phyloP scores from a whole-genome alignment of 2,797 vertebrate species.

The Sebastes hubbsi region DNA sequence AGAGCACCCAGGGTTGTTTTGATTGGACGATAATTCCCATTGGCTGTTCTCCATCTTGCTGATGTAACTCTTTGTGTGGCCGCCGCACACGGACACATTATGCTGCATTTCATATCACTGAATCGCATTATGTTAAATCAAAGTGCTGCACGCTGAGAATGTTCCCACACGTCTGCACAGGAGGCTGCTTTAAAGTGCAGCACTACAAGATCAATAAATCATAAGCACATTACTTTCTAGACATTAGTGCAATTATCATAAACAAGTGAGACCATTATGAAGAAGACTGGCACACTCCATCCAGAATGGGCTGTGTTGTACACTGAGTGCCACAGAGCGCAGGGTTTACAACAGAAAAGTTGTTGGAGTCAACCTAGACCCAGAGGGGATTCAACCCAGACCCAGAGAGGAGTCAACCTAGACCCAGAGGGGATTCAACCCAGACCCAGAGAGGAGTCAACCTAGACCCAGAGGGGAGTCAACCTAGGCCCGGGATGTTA shows the following conservation, averaged over 20 bases:
- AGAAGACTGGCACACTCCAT: neutral
- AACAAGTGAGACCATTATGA: conserved; percentile 10
- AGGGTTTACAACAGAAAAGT: neutral
- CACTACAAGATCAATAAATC: conserved; percentile 13
- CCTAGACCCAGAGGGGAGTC: too few species aligned
- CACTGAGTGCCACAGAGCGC: neutral
- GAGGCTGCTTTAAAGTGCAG: neutral
- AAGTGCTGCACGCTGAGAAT: neutral
- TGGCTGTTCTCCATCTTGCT: neutral
- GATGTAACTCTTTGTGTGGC: conserved; percentile 14
- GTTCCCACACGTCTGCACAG: neutral
- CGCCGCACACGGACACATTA: neutral
- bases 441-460: too few species aligned
- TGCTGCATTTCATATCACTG: conserved; percentile 6
- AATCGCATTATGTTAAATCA: conserved; percentile 15
- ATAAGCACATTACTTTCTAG: conserved; percentile 12
- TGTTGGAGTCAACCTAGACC: too few species aligned
- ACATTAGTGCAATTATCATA: conserved; percentile 21
- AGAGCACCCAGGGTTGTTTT: neutral
- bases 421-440: too few species aligned
- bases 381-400: too few species aligned
- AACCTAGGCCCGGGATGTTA: too few species aligned
- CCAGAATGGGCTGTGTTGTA: neutral
- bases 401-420: too few species aligned
- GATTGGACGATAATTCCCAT: conserved; percentile 22